These are phyloP conservation scores for Lasioglossum figueresi DNA, from an alignment of 2,888 invertebrate species.

Conservation along the genomic window DNA sequence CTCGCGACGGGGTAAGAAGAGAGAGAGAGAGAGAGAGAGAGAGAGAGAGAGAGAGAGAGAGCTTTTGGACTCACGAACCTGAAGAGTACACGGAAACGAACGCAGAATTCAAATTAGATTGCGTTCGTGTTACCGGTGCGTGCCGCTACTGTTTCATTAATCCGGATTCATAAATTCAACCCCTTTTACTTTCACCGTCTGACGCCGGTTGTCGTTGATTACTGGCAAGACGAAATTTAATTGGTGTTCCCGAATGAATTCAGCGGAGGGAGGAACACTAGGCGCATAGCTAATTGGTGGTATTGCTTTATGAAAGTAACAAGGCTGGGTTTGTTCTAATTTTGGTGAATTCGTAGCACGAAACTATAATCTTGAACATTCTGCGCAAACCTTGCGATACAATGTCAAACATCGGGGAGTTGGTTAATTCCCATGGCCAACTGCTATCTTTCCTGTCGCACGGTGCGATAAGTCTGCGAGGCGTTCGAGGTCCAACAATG, in stretches of 20 bases:
- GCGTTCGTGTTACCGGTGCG: not conserved
- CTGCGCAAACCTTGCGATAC: not conserved
- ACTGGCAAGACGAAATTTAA: not conserved
- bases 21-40: not conserved
- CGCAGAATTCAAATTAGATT: conserved; percentile 12
- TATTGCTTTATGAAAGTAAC: not conserved
- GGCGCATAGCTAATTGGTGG: not conserved
- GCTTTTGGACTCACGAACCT: not conserved
- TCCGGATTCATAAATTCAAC: not conserved
- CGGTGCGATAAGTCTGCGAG: not conserved
- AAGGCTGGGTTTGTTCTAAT: not conserved
- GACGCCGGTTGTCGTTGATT: not conserved
- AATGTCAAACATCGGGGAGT: not conserved
- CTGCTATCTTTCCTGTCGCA: not conserved
- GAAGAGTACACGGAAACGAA: conserved; percentile 6
- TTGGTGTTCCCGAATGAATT: not conserved
- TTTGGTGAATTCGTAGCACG: not conserved
- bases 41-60: not conserved
- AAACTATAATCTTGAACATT: not conserved
- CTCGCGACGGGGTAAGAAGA: not conserved
- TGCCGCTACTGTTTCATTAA: conserved; percentile 1
- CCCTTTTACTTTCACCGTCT: conserved; percentile 2
- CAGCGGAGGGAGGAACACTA: not conserved
- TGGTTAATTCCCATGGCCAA: not conserved
- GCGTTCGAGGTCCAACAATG: conserved; percentile 21